Percentiles rank a stretch among this genome's conserved stretches.
These are phyloP conservation scores for Glomeris maerens DNA, from an alignment of 1,140 invertebrate species.

Conservation along the genomic window DNA sequence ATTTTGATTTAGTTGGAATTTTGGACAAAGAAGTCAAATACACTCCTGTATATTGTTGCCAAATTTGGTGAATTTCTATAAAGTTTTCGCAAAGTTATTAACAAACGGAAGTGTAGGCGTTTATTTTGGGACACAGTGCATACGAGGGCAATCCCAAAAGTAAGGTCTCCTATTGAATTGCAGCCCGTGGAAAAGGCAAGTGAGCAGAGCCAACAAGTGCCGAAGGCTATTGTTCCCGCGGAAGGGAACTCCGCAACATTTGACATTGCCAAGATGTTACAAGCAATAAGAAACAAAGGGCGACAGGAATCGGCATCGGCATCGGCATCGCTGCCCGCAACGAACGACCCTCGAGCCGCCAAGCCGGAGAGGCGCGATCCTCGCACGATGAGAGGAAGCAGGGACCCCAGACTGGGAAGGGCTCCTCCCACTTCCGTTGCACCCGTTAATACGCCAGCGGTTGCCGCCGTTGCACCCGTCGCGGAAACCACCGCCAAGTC, in stretches of 20 bases:
- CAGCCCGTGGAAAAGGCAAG: too few species aligned
- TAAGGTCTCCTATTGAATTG: too few species aligned
- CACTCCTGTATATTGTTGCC: too few species aligned
- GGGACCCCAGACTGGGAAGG: neutral
- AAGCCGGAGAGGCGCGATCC: neutral
- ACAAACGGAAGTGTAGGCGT: too few species aligned
- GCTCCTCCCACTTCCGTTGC: neutral
- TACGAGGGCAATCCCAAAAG: too few species aligned
- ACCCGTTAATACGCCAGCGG: slow-evolving; percentile 8
- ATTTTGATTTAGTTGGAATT: too few species aligned
- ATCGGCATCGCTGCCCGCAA: neutral
- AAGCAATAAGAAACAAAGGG: neutral
- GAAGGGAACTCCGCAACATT: neutral
- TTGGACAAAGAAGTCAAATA: too few species aligned
- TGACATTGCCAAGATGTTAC: neutral
- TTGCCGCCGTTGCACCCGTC: slow-evolving; percentile 5
- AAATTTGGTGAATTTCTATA: too few species aligned
- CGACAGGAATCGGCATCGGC: neutral
- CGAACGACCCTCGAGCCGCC: neutral
- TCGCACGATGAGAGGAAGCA: neutral
- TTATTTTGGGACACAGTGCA: too few species aligned
- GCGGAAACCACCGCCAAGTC: too few species aligned
- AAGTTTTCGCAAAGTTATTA: too few species aligned
- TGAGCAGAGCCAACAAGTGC: too few species aligned
- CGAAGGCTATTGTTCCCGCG: neutral